Base-by-base conservation (phyloP, 92 coral and sea anemone genomes). In the Zoanthus sansibaricus region DNA sequence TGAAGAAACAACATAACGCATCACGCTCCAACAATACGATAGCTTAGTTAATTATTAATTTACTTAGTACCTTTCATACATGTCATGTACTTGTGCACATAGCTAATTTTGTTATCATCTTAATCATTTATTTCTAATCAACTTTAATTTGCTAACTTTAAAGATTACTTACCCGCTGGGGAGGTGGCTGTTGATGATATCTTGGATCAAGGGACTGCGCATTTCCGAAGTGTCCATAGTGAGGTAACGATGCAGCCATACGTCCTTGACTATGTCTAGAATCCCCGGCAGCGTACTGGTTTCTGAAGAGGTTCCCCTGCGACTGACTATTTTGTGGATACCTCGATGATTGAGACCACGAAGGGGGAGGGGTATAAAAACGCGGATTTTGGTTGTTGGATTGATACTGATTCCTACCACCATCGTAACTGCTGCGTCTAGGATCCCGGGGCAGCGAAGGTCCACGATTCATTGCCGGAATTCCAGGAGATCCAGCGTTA, bases 401-500 rank as follows among this genome's bases (percentile, higher is more conserved):
- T 72, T 59, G 69, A 77, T 78, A 77, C 48, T 77, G 77, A 78
- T 72, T 80, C 91, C 91, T 82, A 80, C 71, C 83, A 83, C 73
- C 82, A 77, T 89, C 91, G 42, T 86, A 46, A 87, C 71, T 79
- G 62, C 71, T 88, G 37, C 86, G 89, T 64, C 89, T 91, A 21
- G 91, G 89, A 61, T 82, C 91, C 54, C 91, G 80, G 83, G 89
- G 83, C 9, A 72, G 83, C 45, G 93, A 91, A 13, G 93, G 88
- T 33, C 87, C 83, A 33, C 89, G 91, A 52, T 88, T 91, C 48
- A 92, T 89, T 30, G 86, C 91, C 73, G 68, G n/a, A 31, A 89
- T 16, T 47, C 88, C 74, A 25, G 92, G 82, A 48, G 80, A 74
- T 30, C 83, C 83, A 2, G 85, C 64, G 85, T 80, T 80, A 25